phyloP scores from a whole-genome alignment of 2,113 vertebrate genomes.

The Tragulus kanchil region DNA sequence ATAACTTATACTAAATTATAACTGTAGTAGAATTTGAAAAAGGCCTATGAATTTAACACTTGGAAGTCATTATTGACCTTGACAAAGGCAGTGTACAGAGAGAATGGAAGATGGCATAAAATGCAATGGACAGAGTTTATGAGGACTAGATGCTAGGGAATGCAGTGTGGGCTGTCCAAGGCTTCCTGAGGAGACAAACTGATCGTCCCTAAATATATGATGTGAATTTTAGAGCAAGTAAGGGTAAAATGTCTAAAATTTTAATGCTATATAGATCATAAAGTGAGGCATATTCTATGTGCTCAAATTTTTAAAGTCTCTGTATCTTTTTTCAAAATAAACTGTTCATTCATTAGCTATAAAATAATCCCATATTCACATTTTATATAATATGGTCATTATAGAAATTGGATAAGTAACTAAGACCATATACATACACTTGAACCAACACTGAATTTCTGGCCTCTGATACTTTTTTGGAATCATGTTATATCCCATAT shows the following conservation, averaged over 20 bases:
- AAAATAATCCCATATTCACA: not conserved
- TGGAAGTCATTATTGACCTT: not conserved
- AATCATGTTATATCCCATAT: not conserved
- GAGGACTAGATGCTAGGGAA: not conserved
- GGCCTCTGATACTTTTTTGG: not conserved
- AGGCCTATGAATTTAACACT: not conserved
- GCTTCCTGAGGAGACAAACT: not conserved
- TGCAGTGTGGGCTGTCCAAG: not conserved
- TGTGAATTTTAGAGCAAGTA: not conserved
- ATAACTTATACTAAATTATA: not conserved
- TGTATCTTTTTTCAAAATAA: not conserved
- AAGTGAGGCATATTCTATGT: not conserved
- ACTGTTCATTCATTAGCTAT: not conserved
- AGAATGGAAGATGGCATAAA: not conserved
- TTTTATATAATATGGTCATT: not conserved
- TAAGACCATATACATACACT: not conserved
- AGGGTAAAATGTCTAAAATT: not conserved
- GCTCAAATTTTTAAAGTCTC: not conserved
- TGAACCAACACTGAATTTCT: not conserved
- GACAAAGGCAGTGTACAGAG: not conserved
- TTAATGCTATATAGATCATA: not conserved
- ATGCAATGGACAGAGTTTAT: not conserved
- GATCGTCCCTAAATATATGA: not conserved
- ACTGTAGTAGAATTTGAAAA: not conserved
- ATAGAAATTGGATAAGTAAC: not conserved